Evolutionary conservation across 2,113 vertebrate genomes (phyloP), one percentile per base, ranked within the genome.

Genomic region (Tetrax tetrax): DNA sequence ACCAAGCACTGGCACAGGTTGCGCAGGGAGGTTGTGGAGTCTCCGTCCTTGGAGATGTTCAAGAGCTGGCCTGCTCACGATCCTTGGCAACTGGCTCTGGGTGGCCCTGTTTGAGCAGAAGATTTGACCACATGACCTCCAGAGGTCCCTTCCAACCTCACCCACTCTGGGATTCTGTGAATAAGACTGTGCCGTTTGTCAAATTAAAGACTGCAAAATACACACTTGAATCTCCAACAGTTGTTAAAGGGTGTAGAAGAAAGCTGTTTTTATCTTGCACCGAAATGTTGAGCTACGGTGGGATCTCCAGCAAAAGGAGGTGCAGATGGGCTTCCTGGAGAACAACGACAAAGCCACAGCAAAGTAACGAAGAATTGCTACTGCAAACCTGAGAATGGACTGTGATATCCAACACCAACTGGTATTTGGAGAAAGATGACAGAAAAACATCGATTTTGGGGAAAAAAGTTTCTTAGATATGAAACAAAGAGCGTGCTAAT

Each of bases 181-280:
- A 19, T 19, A 38, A 0, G 1, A 78, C 7, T 3, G 0, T 8
- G 28, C 12, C 35, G 11, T 21, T 56, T 25, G 23, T 25, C 43
- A 51, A 20, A 47, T 29, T 50, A 10, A 76, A 33, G 31, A 68
- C 33, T 4, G 43, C 16, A 33, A 75, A 92, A 63, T 6, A 6
- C 18, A 76, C 48, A 63, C 15, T 15, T 31, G 10, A 43, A 22
- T 56, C 48, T 35, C 48, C 48, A 69, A 35, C 0, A 0, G 38
- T 19, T 63, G 56, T 14, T 50, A 43, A 35, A 59, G 18, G 38
- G 48, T 11, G 38, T 27, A 45, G 38, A 65, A 79, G 15, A 37
- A 65, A 59, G 28, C 8, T 27, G 33, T 6, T 27, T 78, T 53
- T 47, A 14, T 18, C 17, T 70, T n/a, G 22, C 18, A 6, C 37